phyloP scores from a whole-genome alignment of 2,797 vertebrate genomes.

The Thalassophryne amazonica region DNA sequence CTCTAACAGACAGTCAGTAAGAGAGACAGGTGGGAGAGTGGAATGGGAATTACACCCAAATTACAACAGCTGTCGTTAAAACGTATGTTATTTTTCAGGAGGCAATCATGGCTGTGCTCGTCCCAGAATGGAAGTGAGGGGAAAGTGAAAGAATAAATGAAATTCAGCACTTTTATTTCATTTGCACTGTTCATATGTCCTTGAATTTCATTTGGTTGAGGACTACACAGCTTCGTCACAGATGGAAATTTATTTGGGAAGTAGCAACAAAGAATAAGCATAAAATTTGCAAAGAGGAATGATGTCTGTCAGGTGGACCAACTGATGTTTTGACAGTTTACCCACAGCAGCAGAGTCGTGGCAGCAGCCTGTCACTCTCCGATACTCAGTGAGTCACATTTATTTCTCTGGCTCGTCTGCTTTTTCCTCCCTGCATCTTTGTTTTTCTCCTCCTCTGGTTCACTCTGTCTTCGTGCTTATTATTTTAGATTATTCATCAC shows the following conservation, averaged over 20 bases:
- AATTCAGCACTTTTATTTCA: too few relatives aligned
- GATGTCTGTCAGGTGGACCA: constrained; percentile 52
- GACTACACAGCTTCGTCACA: background rate
- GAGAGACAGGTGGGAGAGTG: too few relatives aligned
- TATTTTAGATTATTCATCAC: constrained; percentile 24
- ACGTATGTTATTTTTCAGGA: too few relatives aligned
- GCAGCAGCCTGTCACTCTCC: constrained; percentile 57
- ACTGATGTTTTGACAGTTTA: constrained; percentile 60
- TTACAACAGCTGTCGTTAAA: too few relatives aligned
- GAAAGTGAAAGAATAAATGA: too few relatives aligned
- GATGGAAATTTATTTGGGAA: constrained; percentile 6
- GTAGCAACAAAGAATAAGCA: constrained; percentile 11
- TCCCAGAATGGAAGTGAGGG: too few relatives aligned
- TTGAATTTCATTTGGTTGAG: too few relatives aligned
- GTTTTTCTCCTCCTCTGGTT: constrained; percentile 11
- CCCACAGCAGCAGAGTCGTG: constrained; percentile 38
- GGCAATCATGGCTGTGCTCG: too few relatives aligned
- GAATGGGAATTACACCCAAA: too few relatives aligned
- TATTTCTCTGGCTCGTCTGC: constrained; percentile 30
- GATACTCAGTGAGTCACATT: constrained; percentile 53
- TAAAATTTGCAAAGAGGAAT: constrained; percentile 14
- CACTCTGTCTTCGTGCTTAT: constrained; percentile 20
- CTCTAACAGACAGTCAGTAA: too few relatives aligned
- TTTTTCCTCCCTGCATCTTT: constrained; percentile 25
- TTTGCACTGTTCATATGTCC: too few relatives aligned